Evolutionary conservation across 2,113 vertebrate genomes (phyloP).

Genomic region (Mormyrus iriodes): DNA sequence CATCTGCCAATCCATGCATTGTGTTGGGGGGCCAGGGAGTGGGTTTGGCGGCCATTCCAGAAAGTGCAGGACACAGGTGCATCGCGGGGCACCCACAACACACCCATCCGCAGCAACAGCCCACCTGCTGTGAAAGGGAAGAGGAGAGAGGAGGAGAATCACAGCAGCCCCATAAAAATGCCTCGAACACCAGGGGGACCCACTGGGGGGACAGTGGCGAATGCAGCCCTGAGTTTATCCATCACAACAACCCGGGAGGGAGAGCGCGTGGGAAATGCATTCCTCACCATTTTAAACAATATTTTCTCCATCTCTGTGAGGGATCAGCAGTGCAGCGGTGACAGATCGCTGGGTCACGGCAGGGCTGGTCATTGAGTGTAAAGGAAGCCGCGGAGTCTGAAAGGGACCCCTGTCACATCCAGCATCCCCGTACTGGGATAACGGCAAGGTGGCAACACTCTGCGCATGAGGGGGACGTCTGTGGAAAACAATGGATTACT

Average conservation of each 20-base stretch:
- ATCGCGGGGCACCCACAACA: not conserved
- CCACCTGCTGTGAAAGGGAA: slow-evolving; percentile 9
- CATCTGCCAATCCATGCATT: not conserved
- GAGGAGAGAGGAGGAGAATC: slow-evolving; percentile 35
- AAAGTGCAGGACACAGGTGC: not conserved
- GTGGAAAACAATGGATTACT: not conserved
- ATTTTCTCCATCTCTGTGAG: slow-evolving; percentile 56
- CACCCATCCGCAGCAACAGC: not conserved
- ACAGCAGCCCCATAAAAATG: slow-evolving; percentile 47
- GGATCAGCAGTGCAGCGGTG: slow-evolving; percentile 55
- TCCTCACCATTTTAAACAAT: slow-evolving; percentile 60
- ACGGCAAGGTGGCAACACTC: slow-evolving; percentile 20
- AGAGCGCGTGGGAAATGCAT: slow-evolving; percentile 60
- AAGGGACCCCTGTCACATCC: slow-evolving; percentile 33
- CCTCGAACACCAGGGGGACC: slow-evolving; percentile 49
- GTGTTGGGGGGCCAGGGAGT: not conserved
- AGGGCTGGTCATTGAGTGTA: slow-evolving; percentile 28
- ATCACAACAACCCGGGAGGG: slow-evolving; percentile 49
- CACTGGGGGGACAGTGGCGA: slow-evolving; percentile 47
- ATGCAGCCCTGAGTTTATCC: slow-evolving; percentile 49
- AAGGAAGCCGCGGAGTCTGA: slow-evolving; percentile 35
- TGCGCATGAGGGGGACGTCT: slow-evolving; percentile 2
- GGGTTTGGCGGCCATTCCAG: too few relatives aligned
- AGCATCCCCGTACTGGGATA: slow-evolving; percentile 25
- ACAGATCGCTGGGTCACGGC: slow-evolving; percentile 52